Evolutionary conservation across 2,888 invertebrate species (phyloP), one percentile per base, ranked within the genome.

Genomic region (Congeria kusceri): DNA sequence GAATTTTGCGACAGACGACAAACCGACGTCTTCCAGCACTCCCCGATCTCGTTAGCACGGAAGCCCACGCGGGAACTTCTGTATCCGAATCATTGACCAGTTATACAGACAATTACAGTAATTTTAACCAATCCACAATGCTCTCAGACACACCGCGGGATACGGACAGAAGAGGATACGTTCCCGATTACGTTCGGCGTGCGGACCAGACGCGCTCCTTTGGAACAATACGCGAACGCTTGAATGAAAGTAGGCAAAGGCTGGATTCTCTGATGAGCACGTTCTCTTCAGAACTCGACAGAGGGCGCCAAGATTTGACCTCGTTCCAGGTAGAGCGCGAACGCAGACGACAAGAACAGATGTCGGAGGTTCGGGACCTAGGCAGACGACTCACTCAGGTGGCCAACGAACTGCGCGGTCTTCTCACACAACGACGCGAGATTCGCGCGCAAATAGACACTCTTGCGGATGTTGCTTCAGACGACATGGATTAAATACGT

Each of bases 361-460:
- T 91, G 53, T 83, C 87, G 3, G 91, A 91, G 76, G 90, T 91
- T 3, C 79, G 88, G 13, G 88, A 89, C 29, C 82, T 91, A 25
- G 90, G 90, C 7, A 83, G 87, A 58, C 86, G 91, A 23, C 82
- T 91, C 7, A 88, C 88, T 25, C 87, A 88, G 29, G 90, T 91
- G 20, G 90, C 91, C 9, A 72, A 77, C 29, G 90, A 91, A 69
- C 83, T 91, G 39, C 83, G 89, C 5, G 83, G 87, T 13, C 80
- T 91, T 46, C 76, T 91, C 56, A 85, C 86, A 59, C 86, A 87
- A 20, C 81, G 90, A 23, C 85, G 83, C 56, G 70, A 83, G 53
- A 83, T 83, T 29, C 44, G 80, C 23, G 47, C 53, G n/a, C 83
- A 83, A 47, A 83, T 83, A 27, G 79, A 83, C 47, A 61, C 70